A percentile compares a stretch with the other conserved stretches of the same genome.
These are phyloP conservation scores for Notolabrus celidotus DNA, from an alignment of 2,797 vertebrate genomes.

Conservation along the genomic window DNA sequence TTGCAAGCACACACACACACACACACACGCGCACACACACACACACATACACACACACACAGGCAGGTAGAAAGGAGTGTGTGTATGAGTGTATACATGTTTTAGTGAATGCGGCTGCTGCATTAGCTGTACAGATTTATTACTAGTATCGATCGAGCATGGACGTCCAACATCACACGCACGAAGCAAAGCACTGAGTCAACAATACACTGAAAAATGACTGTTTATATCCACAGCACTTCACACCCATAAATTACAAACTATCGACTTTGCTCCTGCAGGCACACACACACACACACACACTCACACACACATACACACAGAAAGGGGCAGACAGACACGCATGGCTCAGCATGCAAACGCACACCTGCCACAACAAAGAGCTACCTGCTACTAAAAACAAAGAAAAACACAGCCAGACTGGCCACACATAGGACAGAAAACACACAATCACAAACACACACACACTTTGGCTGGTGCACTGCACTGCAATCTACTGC, in stretches of 20 bases:
- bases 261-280: constrained; percentile 68
- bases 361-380: constrained; percentile 73
- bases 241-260: constrained; percentile 77
- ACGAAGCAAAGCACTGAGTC: constrained; percentile 78
- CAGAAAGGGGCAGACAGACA: constrained; percentile 42
- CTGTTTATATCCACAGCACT: constrained; percentile 82
- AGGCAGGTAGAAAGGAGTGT: constrained; percentile 4
- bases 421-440: constrained; percentile 11
- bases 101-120: constrained; percentile 55
- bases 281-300: constrained; percentile 17
- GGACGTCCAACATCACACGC: constrained; percentile 66
- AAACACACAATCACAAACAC: neutral
- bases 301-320: constrained; percentile 31
- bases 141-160: constrained; percentile 82
- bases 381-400: constrained; percentile 58
- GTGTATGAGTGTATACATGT: constrained; percentile 23
- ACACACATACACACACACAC: too few species aligned
- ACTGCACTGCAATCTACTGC: constrained; percentile 29
- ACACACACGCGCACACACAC: constrained; percentile 30
- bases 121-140: constrained; percentile 84
- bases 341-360: constrained; percentile 61
- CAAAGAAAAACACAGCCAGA: constrained; percentile 36
- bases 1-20: constrained; percentile 56
- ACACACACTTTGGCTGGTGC: constrained; percentile 1
- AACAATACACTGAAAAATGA: constrained; percentile 84